A percentile compares a stretch with the other conserved stretches of the same genome.
phyloP scores from a whole-genome alignment of 2,797 vertebrate species.

The Gadopsis marmoratus region DNA sequence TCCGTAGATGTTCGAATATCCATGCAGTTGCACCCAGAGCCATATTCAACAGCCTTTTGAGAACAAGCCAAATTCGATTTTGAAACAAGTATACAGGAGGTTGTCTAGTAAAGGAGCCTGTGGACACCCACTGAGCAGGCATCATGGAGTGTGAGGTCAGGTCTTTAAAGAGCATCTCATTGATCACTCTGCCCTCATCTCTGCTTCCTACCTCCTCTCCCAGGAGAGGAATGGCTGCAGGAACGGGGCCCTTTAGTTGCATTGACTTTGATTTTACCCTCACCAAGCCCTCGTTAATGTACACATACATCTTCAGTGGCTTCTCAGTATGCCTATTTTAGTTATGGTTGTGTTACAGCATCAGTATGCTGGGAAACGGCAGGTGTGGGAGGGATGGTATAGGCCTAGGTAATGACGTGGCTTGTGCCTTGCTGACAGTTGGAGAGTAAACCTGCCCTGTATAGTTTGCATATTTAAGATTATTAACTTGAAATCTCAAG shows the following conservation, averaged over 20 bases:
- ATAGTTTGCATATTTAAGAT: conserved; percentile 4
- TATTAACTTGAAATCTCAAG: conserved; percentile 39
- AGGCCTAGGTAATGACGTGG: conserved; percentile 19
- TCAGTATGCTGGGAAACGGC: conserved; percentile 20
- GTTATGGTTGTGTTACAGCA: conserved; percentile 44
- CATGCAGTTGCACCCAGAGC: not conserved
- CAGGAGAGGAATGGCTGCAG: conserved; percentile 45
- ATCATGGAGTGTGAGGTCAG: conserved; percentile 61
- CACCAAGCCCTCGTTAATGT: conserved; percentile 48
- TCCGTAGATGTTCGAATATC: not conserved
- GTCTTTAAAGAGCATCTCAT: conserved; percentile 62
- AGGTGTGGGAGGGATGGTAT: conserved; percentile 14
- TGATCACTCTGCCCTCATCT: conserved; percentile 61
- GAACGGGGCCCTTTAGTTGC: conserved; percentile 31
- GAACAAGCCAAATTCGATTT: conserved; percentile 25
- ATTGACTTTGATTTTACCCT: conserved; percentile 39
- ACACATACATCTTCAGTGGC: conserved; percentile 37
- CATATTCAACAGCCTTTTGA: conserved; percentile 12
- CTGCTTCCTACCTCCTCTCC: conserved; percentile 44
- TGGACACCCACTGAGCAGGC: conserved; percentile 39
- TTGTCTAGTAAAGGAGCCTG: conserved; percentile 29
- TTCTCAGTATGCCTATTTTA: conserved; percentile 56
- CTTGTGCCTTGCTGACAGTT: conserved; percentile 4
- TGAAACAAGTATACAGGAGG: conserved; percentile 17
- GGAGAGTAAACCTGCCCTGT: not conserved